Evolutionary conservation across 2,888 invertebrate species (phyloP).

Genomic region (Andricus curvator): DNA sequence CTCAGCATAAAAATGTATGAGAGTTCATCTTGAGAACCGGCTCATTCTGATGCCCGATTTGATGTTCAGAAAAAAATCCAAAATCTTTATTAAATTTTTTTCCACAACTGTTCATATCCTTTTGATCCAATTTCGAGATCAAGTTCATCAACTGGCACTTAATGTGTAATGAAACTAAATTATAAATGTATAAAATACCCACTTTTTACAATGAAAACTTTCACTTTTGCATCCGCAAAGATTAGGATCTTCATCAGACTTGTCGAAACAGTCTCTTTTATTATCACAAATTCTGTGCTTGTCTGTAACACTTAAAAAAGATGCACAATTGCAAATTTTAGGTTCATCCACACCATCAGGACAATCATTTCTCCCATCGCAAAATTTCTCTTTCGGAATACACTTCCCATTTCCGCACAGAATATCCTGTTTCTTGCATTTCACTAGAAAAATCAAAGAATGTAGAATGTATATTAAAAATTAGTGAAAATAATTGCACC

Average conservation of each 20-base stretch:
- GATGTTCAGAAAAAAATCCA: too few species aligned
- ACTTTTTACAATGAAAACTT: slow-evolving; percentile 80
- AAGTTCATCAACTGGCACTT: too few species aligned
- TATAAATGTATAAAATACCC: slow-evolving; percentile 56
- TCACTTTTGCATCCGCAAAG: slow-evolving; percentile 82
- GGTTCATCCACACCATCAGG: slow-evolving; percentile 88
- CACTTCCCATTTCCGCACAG: slow-evolving; percentile 85
- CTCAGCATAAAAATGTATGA: too few species aligned
- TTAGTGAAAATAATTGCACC: too few species aligned
- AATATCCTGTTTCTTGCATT: slow-evolving; percentile 83
- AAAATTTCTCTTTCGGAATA: slow-evolving; percentile 84
- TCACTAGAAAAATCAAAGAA: slow-evolving; percentile 74
- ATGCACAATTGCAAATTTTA: slow-evolving; percentile 82
- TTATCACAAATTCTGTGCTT: slow-evolving; percentile 88
- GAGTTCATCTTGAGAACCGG: too few species aligned
- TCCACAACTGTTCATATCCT: too few species aligned
- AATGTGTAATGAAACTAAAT: too few species aligned
- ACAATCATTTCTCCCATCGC: slow-evolving; percentile 85
- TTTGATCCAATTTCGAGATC: too few species aligned
- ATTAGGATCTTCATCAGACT: slow-evolving; percentile 86
- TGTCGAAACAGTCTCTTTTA: slow-evolving; percentile 87
- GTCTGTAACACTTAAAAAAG: slow-evolving; percentile 84
- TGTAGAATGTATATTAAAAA: background rate
- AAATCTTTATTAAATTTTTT: too few species aligned
- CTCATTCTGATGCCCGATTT: too few species aligned